These are phyloP conservation scores for Palythoa caribaeorum DNA, from an alignment of 92 coral and sea anemone genomes.

Conservation along the genomic window DNA sequence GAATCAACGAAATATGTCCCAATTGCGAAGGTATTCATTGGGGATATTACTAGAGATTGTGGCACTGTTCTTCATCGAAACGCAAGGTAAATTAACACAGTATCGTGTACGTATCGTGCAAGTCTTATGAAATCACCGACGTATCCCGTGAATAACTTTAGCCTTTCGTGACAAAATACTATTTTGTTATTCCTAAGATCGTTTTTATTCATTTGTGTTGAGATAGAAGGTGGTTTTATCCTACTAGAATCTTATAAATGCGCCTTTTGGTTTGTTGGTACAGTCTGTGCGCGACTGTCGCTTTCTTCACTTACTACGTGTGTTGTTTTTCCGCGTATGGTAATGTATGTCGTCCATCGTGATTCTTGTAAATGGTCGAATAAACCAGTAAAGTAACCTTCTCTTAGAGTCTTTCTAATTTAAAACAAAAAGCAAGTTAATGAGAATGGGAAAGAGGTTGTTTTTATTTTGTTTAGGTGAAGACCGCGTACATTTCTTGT, in stretches of 20 bases:
- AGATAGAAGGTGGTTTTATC: neutral
- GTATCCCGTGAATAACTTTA: slow-evolving; percentile 16
- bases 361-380: slow-evolving; percentile 7
- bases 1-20: slow-evolving; percentile 60
- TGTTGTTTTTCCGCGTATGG: slow-evolving; percentile 48
- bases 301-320: slow-evolving; percentile 32
- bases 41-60: slow-evolving; percentile 53
- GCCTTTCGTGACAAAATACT: neutral
- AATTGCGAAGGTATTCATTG: slow-evolving; percentile 36
- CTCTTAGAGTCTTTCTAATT: neutral
- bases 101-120: slow-evolving; percentile 71
- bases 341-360: slow-evolving; percentile 16
- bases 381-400: neutral
- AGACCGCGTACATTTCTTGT: neutral
- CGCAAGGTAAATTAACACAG: slow-evolving; percentile 68
- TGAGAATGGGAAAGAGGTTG: neutral
- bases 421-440: neutral
- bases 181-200: neutral
- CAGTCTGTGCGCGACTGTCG: slow-evolving; percentile 3
- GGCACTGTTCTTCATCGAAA: slow-evolving; percentile 60
- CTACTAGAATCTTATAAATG: neutral
- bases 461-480: neutral
- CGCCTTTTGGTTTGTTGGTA: neutral
- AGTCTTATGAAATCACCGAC: slow-evolving; percentile 45
- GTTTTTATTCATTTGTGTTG: neutral